Evolutionary conservation across 2,797 vertebrate species (phyloP), one percentile per base, ranked within the genome.

Genomic region (Microctenopoma lineatum): DNA sequence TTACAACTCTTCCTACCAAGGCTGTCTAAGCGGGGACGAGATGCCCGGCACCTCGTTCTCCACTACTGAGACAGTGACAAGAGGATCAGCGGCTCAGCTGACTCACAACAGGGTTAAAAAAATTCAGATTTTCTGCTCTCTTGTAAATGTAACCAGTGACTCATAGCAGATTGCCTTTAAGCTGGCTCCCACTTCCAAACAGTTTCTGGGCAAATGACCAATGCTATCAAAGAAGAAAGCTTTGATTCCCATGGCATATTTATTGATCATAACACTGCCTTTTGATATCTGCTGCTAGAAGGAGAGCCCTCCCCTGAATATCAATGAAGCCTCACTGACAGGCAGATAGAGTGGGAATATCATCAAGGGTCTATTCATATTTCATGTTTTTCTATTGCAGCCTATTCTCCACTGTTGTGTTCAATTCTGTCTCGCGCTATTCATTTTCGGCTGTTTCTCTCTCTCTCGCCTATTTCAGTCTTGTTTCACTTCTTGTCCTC

Each of bases 201-300:
- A 74, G 79, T 90, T 90, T 90, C 87, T 88, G 90, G 88, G 90
- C 89, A 90, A 86, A 89, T 90, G 87, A 92, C 90, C 90, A 92
- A 79, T 73, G 84, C 82, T 84, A 88, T 88, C 84, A 92, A 86
- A 89, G 84, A 81, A 84, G 86, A 84, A 81, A 73, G 75, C 82
- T 81, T 89, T 90, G 89, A 92, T 89, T 90, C 89, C 86, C 84
- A 69, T 87, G 90, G 84, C 84, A 89, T 89, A 86, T 90, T 88
- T 90, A 92, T 90, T 89, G 90, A 92, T 92, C 89, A 89, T 87
- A 88, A 92, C 84, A 80, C 82, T 80, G 88, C 61, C 87, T 87
- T 92, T 90, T 90, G 88, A 92, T 92, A 89, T 89, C 83, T 83
- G 84, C 78, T 79, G 84, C 83, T 79, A 54, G 80, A 71, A 84